phyloP scores from a whole-genome alignment of 2,888 invertebrate genomes.

The Pyrgus malvae region DNA sequence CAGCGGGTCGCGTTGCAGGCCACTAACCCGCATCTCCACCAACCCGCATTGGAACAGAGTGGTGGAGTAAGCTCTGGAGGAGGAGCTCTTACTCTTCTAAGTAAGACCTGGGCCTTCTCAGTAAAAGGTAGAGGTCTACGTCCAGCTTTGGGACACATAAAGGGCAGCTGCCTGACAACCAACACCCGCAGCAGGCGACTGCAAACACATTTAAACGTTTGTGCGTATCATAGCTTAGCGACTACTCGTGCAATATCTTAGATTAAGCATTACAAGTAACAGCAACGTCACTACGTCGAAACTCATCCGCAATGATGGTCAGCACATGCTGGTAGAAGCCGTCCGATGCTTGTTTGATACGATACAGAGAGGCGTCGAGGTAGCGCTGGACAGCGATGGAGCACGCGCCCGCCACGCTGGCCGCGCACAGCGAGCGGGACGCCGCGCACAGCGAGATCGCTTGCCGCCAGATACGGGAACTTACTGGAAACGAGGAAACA shows the following conservation, averaged over 20 bases:
- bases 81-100: no score
- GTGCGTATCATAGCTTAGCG: not conserved
- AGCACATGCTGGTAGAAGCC: slow-evolving; percentile 53
- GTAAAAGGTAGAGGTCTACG: no score
- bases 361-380: slow-evolving; percentile 53
- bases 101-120: no score
- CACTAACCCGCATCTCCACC: no score
- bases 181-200: no score
- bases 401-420: slow-evolving; percentile 38
- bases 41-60: no score
- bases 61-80: no score
- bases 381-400: slow-evolving; percentile 51
- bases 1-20: no score
- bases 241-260: not conserved
- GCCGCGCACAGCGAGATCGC: slow-evolving; percentile 83
- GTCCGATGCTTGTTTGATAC: slow-evolving; percentile 43
- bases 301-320: slow-evolving; percentile 39
- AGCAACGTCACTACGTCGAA: slow-evolving; percentile 33
- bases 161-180: no score
- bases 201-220: not conserved
- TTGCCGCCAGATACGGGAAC: slow-evolving; percentile 85
- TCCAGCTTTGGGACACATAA: no score
- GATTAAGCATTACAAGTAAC: no score
- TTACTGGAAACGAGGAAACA: slow-evolving; percentile 46
- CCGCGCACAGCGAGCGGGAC: slow-evolving; percentile 55